Evolutionary conservation across 2,113 vertebrate species (phyloP), one percentile per base, ranked within the genome.

Genomic region (Lepisosteus osseus): DNA sequence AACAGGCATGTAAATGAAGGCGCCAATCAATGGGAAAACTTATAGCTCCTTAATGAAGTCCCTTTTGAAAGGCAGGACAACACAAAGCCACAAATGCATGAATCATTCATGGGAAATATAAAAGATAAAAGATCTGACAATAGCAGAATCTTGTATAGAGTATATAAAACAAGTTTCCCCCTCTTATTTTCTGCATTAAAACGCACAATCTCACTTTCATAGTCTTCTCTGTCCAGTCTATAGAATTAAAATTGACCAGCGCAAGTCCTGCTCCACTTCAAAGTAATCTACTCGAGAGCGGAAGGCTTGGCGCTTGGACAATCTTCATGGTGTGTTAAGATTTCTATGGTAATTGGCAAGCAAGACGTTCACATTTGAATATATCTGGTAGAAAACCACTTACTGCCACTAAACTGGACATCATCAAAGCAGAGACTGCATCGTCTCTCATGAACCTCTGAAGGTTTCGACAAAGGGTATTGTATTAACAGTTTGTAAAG

Each of bases 81-180:
- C 85, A 94, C 94, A 95, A 93, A 94, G 91, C 91, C 89, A 88
- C 86, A 72, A 79, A 89, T 86, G 91, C 93, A 94, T 95, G 94
- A 95, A 95, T 96, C 94, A 95, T 96, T 95, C 94, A 95, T 96
- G 95, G 94, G 87, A 94, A 94, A 96, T 94, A 96, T 91, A 94
- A 93, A 91, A 92, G 93, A 96, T 93, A 94, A 95, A 96, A 95
- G 93, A 90, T 83, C 86, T 90, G 87, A 96, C 94, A 97, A 97
- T 94, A 92, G 90, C 88, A 90, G 85, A 89, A 90, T 84, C 92
- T 94, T 94, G 93, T 94, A 94, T 95, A 90, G 94, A 94, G 90
- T 91, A 86, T 90, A 92, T 92, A 89, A 94, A 95, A 95, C 92
- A 95, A 93, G 91, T 89, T 91, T 90, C 87, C 87, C 93, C 89